Conservation (phyloP, 92 coral and sea anemone genomes). For the Palythoa grandiflora region DNA sequence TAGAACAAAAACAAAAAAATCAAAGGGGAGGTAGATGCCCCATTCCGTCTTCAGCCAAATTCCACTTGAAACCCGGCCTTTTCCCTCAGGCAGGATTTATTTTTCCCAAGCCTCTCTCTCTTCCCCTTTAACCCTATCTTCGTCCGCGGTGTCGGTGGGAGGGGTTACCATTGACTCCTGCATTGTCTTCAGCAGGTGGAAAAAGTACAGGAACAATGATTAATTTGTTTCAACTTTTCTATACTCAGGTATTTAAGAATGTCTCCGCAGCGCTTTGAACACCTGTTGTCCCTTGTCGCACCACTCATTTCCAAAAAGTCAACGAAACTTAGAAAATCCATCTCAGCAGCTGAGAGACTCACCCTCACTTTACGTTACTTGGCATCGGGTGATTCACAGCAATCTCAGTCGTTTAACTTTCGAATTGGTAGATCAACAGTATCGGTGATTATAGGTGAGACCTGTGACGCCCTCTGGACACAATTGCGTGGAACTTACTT, state of each 20-base stretch:
- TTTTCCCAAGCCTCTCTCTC: not conserved
- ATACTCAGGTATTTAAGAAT: not conserved
- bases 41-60: not conserved
- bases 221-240: not conserved
- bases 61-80: not conserved
- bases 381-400: constrained; percentile 1
- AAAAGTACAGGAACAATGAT: not conserved
- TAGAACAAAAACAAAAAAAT: not conserved
- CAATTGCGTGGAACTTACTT: constrained; percentile 23
- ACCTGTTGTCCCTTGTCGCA: not conserved
- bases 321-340: constrained; percentile 11
- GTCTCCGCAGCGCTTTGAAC: not conserved
- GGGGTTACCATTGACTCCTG: not conserved
- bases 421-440: constrained; percentile 63
- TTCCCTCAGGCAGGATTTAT: not conserved
- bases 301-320: constrained; percentile 1
- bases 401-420: constrained; percentile 38
- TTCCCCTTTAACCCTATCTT: not conserved
- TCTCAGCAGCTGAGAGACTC: constrained; percentile 45
- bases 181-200: not conserved
- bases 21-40: not conserved
- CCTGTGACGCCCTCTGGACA: constrained; percentile 55
- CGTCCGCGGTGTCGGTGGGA: not conserved
- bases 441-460: constrained; percentile 51
- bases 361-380: constrained; percentile 14